Conservation (phyloP, 2,888 invertebrate genomes). For the Herminia tarsipennalis region DNA sequence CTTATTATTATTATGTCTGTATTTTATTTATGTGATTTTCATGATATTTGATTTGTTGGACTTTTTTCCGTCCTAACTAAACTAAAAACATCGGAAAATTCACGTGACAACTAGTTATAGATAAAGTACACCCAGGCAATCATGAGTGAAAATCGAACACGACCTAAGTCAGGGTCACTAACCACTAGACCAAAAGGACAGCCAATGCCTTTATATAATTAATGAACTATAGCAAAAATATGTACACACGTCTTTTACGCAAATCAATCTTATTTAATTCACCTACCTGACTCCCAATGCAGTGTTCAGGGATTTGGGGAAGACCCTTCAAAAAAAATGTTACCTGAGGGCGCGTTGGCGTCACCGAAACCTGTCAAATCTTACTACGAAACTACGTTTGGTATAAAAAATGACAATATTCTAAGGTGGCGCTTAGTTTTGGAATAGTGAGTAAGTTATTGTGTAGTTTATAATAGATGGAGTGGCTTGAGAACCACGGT, state of each 20-base stretch:
- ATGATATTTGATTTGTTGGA: too few species aligned
- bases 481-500: conserved; percentile 56
- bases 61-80: too few species aligned
- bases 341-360: conserved; percentile 66
- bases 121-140: too few species aligned
- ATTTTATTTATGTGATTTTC: too few species aligned
- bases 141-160: too few species aligned
- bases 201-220: too few species aligned
- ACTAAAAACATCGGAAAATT: too few species aligned
- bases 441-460: conserved; percentile 52
- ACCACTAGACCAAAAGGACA: too few species aligned
- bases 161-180: too few species aligned
- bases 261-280: conserved; percentile 32
- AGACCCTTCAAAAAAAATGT: conserved; percentile 61
- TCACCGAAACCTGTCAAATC: conserved; percentile 58
- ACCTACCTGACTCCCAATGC: conserved; percentile 46
- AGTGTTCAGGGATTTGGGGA: conserved; percentile 67
- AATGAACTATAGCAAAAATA: background rate
- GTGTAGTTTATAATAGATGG: conserved; percentile 56
- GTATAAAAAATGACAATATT: conserved; percentile 64
- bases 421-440: conserved; percentile 76
- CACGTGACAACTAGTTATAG: too few species aligned
- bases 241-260: conserved; percentile 33
- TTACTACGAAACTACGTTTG: conserved; percentile 75
- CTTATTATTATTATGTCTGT: too few species aligned